phyloP scores from a whole-genome alignment of 2,113 vertebrate genomes.

The Phylloscopus trochiloides region DNA sequence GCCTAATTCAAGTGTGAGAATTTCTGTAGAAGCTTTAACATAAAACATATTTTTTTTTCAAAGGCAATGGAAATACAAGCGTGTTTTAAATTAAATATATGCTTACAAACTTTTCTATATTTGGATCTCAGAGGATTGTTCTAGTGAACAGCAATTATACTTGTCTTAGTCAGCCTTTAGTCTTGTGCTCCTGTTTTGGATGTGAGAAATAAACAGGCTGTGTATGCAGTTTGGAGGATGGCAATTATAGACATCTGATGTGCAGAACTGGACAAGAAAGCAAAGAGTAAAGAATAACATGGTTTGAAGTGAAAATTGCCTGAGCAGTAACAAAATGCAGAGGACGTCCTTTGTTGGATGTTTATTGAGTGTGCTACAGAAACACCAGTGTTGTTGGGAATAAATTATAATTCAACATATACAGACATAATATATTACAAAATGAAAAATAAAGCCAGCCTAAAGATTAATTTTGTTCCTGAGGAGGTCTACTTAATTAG shows the following conservation, averaged over 20 bases:
- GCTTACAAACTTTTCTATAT: background rate
- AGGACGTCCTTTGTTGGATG: background rate
- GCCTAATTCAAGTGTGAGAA: background rate
- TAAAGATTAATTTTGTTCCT: background rate
- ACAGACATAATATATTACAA: background rate
- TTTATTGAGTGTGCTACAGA: background rate
- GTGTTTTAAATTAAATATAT: background rate
- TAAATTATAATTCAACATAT: background rate
- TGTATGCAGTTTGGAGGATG: background rate
- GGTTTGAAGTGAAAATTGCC: conserved; percentile 24
- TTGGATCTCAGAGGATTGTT: background rate
- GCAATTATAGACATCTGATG: background rate
- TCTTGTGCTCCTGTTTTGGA: background rate
- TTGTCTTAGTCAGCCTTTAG: background rate
- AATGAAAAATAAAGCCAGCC: background rate
- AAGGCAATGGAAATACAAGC: background rate
- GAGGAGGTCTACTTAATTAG: background rate
- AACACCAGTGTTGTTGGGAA: background rate
- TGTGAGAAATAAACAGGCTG: background rate
- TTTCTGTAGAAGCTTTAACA: background rate
- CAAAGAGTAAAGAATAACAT: background rate
- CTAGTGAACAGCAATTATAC: background rate
- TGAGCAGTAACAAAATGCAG: background rate
- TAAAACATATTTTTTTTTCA: background rate
- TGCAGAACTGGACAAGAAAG: background rate